Conservation (phyloP, 2,113 vertebrate species). For the Microtus pennsylvanicus region DNA sequence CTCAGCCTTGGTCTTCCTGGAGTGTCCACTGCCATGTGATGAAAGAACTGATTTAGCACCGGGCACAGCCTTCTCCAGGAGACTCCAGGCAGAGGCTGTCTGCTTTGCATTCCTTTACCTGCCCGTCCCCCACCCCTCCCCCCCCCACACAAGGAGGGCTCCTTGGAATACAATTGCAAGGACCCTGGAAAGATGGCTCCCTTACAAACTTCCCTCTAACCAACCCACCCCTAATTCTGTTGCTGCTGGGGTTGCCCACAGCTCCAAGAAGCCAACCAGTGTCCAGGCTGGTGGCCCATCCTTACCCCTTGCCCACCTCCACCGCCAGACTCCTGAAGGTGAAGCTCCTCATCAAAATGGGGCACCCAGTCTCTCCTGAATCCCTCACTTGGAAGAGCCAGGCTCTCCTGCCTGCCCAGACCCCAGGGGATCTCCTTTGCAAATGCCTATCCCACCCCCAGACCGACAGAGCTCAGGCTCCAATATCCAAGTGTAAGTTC, state of each 20-base stretch:
- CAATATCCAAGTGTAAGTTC: rapidly evolving
- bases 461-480: background rate
- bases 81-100: background rate
- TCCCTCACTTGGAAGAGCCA: background rate
- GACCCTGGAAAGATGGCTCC: background rate
- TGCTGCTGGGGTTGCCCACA: background rate
- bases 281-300: background rate
- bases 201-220: background rate
- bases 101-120: background rate
- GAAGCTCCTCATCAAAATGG: background rate
- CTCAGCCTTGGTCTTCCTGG: slow-evolving; percentile 39
- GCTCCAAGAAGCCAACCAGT: background rate
- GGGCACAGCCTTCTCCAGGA: background rate
- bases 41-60: slow-evolving; percentile 18
- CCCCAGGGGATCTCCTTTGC: too few relatives aligned
- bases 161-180: background rate
- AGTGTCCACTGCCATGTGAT: background rate
- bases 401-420: background rate
- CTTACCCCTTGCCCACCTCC: background rate
- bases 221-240: background rate
- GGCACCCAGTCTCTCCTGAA: background rate
- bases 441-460: background rate
- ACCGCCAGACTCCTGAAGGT: background rate
- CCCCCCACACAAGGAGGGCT: background rate
- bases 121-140: background rate